Conservation (phyloP, 2,113 vertebrate species). For the Anhinga anhinga region DNA sequence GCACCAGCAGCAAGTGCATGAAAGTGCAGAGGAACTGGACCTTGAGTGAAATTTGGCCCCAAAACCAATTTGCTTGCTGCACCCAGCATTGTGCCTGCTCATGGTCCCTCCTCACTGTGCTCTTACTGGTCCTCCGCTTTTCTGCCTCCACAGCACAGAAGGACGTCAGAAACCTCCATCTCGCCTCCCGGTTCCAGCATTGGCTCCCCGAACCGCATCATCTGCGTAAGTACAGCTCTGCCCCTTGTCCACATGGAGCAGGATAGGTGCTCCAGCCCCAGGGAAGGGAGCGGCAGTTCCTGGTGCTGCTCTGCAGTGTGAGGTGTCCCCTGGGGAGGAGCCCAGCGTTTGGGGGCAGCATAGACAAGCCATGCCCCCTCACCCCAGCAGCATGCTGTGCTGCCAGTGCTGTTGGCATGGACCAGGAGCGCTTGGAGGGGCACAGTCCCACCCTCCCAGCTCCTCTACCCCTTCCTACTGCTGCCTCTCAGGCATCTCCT, state of each 20-base stretch:
- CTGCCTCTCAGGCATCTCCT: not conserved
- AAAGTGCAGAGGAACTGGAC: not conserved
- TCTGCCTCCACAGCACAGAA: conserved; percentile 85
- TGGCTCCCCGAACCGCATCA: conserved; percentile 92
- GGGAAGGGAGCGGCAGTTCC: not conserved
- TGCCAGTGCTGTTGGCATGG: not conserved
- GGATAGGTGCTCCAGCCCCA: rapidly evolving
- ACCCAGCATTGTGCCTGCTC: not conserved
- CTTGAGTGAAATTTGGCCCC: not conserved
- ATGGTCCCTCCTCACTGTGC: rapidly evolving
- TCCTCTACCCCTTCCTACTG: not conserved
- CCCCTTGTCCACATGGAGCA: rapidly evolving
- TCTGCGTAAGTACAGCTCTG: conserved; percentile 87
- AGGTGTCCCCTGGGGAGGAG: not conserved
- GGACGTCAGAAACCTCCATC: conserved; percentile 95
- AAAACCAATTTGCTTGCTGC: not conserved
- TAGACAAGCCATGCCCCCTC: rapidly evolving
- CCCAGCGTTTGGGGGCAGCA: not conserved
- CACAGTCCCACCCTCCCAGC: not conserved
- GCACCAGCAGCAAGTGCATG: not conserved
- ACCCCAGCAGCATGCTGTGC: rapidly evolving
- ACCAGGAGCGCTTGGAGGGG: not conserved
- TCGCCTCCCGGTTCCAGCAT: conserved; percentile 96
- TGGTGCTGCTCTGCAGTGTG: not conserved
- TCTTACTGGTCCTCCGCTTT: not conserved